A percentile compares a stretch with the other conserved stretches of the same genome.
phyloP scores from a whole-genome alignment of 2,888 invertebrate species.

The Drosophila acutilabella region DNA sequence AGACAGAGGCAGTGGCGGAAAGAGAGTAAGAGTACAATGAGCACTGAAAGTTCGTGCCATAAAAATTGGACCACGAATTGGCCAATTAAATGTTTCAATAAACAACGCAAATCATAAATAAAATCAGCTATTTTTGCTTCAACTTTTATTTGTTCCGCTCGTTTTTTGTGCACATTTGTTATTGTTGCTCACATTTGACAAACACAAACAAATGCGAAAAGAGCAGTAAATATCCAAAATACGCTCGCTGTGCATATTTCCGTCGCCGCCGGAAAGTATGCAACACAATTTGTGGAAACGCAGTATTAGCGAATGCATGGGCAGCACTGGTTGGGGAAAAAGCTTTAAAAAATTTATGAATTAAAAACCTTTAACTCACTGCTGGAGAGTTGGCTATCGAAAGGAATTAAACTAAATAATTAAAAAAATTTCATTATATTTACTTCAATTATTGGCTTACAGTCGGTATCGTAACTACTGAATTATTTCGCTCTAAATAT shows the following conservation, averaged over 20 bases:
- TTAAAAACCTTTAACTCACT: background rate
- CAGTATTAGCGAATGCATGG: conserved; percentile 28
- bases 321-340: conserved; percentile 37
- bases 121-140: conserved; percentile 49
- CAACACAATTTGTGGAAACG: conserved; percentile 25
- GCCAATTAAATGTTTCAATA: conserved; percentile 73
- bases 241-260: conserved; percentile 29
- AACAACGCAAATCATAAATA: conserved; percentile 52
- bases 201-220: conserved; percentile 8
- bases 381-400: background rate
- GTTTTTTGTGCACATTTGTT: conserved; percentile 8
- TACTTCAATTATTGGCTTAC: background rate
- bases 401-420: background rate
- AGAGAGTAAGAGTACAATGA: background rate
- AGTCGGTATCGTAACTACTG: background rate
- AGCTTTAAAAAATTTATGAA: background rate
- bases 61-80: conserved; percentile 51
- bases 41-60: background rate
- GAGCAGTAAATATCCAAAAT: background rate
- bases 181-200: conserved; percentile 10
- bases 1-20: background rate
- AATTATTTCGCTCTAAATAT: background rate
- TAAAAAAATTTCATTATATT: background rate
- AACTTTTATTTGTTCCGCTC: background rate
- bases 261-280: conserved; percentile 52